These are phyloP conservation scores for Diachasma alloeum DNA, from an alignment of 1,140 invertebrate species.

Conservation along the genomic window DNA sequence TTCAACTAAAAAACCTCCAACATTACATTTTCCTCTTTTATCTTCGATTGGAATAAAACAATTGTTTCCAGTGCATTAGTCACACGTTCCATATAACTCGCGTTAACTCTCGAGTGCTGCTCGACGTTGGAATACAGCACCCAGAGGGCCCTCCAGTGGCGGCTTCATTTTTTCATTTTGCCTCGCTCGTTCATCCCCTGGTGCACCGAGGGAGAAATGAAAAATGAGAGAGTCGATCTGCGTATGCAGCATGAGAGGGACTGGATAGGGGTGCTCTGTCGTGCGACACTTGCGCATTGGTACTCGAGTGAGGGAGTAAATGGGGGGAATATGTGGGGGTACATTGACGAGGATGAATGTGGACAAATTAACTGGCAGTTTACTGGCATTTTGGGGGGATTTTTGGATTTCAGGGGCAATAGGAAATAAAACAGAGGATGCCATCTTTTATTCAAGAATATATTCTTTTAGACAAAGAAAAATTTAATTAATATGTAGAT, in stretches of 20 bases:
- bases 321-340: not conserved
- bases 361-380: not conserved
- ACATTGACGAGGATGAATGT: not conserved
- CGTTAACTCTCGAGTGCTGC: slow-evolving; percentile 19
- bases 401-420: not conserved
- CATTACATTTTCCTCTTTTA: not conserved
- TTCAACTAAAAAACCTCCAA: no score
- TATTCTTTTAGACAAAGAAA: no score
- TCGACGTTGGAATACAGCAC: slow-evolving; percentile 16
- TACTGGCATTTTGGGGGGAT: not conserved
- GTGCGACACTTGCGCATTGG: slow-evolving; percentile 30
- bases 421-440: no score
- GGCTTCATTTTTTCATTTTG: slow-evolving; percentile 10
- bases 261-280: slow-evolving; percentile 31
- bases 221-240: not conserved
- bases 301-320: slow-evolving; percentile 7
- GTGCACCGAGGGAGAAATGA: not conserved
- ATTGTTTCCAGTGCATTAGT: slow-evolving; percentile 36
- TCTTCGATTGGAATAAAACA: slow-evolving; percentile 28
- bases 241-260: not conserved
- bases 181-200: not conserved
- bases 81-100: slow-evolving; percentile 9
- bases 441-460: no score
- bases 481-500: not conserved
- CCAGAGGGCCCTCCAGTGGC: not conserved